These are phyloP conservation scores for Chamaetylas fuelleborni DNA, from an alignment of 2,113 vertebrate species.

Conservation along the genomic window DNA sequence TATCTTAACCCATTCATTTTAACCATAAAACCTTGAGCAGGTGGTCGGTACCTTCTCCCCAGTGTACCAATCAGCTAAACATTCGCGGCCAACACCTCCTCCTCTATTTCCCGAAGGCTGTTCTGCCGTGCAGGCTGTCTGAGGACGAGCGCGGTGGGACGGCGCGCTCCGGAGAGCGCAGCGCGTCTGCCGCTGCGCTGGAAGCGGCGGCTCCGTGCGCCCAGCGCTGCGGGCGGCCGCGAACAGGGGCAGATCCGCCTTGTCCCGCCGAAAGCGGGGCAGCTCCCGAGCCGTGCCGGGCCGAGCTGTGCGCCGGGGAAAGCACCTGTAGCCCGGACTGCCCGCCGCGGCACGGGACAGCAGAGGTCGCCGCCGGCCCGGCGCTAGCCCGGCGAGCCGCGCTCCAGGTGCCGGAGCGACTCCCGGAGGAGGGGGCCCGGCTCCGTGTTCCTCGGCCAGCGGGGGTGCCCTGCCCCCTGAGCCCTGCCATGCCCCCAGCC, in stretches of 20 bases:
- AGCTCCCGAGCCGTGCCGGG: not conserved
- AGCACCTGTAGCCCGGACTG: slow-evolving; percentile 57
- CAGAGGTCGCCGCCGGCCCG: slow-evolving; percentile 73
- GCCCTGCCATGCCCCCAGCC: not conserved
- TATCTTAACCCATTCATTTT: not conserved
- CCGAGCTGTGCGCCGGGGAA: no score
- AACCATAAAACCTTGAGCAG: not conserved
- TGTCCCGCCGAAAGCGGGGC: accelerated
- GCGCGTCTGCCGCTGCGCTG: not conserved
- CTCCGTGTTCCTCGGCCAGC: not conserved
- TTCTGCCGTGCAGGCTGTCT: accelerated
- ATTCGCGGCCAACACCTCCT: not conserved
- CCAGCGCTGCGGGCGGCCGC: no score
- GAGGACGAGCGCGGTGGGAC: not conserved
- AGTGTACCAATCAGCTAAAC: not conserved
- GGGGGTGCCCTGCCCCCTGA: accelerated
- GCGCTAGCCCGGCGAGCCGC: not conserved
- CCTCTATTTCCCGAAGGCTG: not conserved
- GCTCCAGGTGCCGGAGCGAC: not conserved
- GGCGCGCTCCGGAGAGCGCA: accelerated
- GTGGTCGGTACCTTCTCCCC: not conserved
- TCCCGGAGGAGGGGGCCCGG: not conserved
- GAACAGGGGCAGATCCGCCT: not conserved
- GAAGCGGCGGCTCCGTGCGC: not conserved
- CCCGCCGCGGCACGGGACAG: slow-evolving; percentile 47